Base-by-base conservation (phyloP, 2,888 invertebrate species). In the Cyclophora albipunctata region DNA sequence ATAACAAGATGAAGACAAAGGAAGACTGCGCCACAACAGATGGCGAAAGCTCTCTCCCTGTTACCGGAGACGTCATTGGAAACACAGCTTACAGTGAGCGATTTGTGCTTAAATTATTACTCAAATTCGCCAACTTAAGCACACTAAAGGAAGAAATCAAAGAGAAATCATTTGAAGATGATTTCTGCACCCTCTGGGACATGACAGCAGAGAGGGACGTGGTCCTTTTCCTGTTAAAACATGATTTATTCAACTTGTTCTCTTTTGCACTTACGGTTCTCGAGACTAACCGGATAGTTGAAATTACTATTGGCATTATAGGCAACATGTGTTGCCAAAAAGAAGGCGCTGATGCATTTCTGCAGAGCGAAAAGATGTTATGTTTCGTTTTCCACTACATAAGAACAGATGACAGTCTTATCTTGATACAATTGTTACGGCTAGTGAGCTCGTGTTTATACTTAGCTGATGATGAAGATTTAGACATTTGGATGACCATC, bases 181-280 rank as follows among this genome's bases (percentile, higher is more conserved):
- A 95, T 66, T 83, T 96, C 41, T 94, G 95, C 67, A 91, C 92
- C 4, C 74, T 96, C 0, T 96, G 96, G 96, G 95, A 96, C 62
- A 96, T 95, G 95, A 93, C 95, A 0, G 89, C 93, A 0, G 94
- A 96, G 61, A 90, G 91, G 58, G 95, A 95, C 67, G 93, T 96
- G 0, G 93, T 94, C 5, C 68, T 90, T 43, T 93, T 93, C 67
- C 80, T 96, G 6, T 78, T 93, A 50, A 87, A 92, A 60, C 91
- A 94, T 55, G 90, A 93, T 54, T 92, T 92, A 52, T 84, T 94
- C 3, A 91, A 92, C 50, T 81, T 95, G 20, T 91, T 93, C 7
- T 84, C 90, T 59, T 87, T 90, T 51, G 89, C 90, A 0, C 69
- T 93, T 46, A 84, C 87, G 45, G 78, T 79, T 7, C 90, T 92